phyloP scores from a whole-genome alignment of 2,888 invertebrate species.

The Diloba caeruleocephala region DNA sequence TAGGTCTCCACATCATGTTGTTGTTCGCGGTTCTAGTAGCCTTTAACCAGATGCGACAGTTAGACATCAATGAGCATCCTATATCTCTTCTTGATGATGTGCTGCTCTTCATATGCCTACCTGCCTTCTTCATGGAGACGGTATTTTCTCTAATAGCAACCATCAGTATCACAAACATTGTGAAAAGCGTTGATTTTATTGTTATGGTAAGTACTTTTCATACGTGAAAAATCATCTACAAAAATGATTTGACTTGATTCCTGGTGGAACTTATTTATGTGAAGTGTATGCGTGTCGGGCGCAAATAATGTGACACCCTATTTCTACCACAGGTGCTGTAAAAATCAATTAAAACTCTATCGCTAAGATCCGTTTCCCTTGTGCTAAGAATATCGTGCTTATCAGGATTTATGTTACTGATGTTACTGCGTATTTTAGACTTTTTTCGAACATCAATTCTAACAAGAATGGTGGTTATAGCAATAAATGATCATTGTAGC shows the following conservation, averaged over 20 bases:
- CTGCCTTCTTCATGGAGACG: constrained; percentile 92
- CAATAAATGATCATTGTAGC: too few relatives aligned
- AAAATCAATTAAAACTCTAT: too few relatives aligned
- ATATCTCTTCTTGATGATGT: constrained; percentile 92
- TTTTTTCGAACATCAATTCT: too few relatives aligned
- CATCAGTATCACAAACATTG: constrained; percentile 82
- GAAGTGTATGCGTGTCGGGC: too few relatives aligned
- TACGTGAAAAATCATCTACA: background rate
- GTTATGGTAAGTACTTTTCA: constrained; percentile 83
- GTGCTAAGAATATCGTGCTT: too few relatives aligned
- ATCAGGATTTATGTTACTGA: too few relatives aligned
- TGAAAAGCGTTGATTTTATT: constrained; percentile 86
- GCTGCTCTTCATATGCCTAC: constrained; percentile 91
- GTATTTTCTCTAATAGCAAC: constrained; percentile 92
- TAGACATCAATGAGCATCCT: constrained; percentile 91
- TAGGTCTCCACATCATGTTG: constrained; percentile 88
- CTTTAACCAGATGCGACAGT: constrained; percentile 90
- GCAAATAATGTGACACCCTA: too few relatives aligned
- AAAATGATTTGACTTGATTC: background rate
- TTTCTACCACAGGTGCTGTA: too few relatives aligned
- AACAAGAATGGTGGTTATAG: too few relatives aligned
- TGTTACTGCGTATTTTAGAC: too few relatives aligned
- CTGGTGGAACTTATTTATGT: background rate
- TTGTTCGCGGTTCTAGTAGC: constrained; percentile 89
- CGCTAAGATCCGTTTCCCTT: too few relatives aligned